Base-by-base conservation (phyloP, 1,140 invertebrate genomes). In the Bilobella aurantiaca region DNA sequence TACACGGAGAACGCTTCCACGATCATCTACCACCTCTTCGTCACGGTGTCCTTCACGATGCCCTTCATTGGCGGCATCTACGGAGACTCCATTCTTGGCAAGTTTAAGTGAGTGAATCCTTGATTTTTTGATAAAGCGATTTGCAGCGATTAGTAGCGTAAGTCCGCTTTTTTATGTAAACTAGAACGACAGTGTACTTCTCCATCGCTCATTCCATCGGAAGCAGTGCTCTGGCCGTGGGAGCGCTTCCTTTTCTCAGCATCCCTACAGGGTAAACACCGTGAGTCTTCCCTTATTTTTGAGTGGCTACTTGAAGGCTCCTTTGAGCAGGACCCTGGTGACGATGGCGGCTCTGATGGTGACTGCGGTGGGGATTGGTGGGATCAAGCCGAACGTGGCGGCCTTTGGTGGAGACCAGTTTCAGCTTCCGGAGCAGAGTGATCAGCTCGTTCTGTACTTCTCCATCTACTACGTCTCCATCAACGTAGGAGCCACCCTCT, bases 301-400 rank as follows among this genome's bases (percentile, higher is more conserved):
- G 12, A 57, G 21, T 12, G 5, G 12, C 21, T 57, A 14, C 21
- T 23, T n/a, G n/a, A 8, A 8, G 8, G 8, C 23, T 57, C 12
- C 12, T 57, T 57, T 57, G 14, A 18, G 23, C 49, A 53, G 49
- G 23, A 53, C 49, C 5, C 8, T 53, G 23, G 49, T 53, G 8
- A 53, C 49, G 14, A 81, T 93, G 1, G 3, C 90, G 21, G 92
- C 91, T 0, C 78, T 96, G 65, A 70, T 86, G 0, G 77, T 95
- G 18, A 91, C 96, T 69, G 91, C 91, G 1, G 62, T 94, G 18
- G 93, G 93, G 1, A 93, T 92, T 0, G 96, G 94, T 3, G 93
- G 96, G 2, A 98, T 99, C 74, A 99, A 99, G 76, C 95, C 96
- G 0, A 98, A 94, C 75, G 95, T 53, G 14, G 85, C 59, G 2